phyloP scores from a whole-genome alignment of 1,140 invertebrate genomes.

The Andrena cerasifolii region DNA sequence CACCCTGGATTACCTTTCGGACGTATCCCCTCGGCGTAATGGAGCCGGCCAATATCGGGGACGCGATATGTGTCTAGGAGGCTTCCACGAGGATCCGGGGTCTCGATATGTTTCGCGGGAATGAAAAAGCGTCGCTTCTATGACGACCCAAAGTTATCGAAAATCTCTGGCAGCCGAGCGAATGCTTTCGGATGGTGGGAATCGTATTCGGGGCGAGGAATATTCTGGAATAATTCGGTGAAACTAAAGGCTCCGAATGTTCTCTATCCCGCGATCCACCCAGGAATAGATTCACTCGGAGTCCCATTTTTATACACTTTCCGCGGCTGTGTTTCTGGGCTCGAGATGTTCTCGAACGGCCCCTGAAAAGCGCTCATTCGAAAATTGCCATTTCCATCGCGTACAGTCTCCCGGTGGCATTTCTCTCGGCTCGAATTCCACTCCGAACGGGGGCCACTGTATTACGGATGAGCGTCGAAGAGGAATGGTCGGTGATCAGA shows the following conservation, averaged over 20 bases:
- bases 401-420: neutral
- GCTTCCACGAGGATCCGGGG: neutral
- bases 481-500: conserved; percentile 34
- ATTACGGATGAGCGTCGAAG: conserved; percentile 10
- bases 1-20: conserved; percentile 16
- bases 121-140: conserved; percentile 17
- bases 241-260: neutral
- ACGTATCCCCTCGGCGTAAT: conserved; percentile 1
- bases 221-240: neutral
- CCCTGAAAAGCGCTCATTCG: conserved; percentile 3
- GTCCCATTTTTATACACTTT: conserved; percentile 17
- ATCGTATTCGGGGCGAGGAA: conserved; percentile 21
- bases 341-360: neutral
- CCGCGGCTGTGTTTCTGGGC: neutral
- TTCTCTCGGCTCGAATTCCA: conserved; percentile 23
- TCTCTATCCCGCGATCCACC: neutral
- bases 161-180: neutral
- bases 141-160: too few relatives aligned
- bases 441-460: neutral
- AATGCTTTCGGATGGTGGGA: conserved; percentile 17
- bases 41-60: conserved; percentile 19
- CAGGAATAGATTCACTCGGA: neutral
- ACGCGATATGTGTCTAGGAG: conserved; percentile 2
- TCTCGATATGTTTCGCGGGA: conserved; percentile 4
- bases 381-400: conserved; percentile 38